Percentiles rank a stretch among this genome's conserved stretches.
These are phyloP conservation scores for Otus scops DNA, from an alignment of 2,797 vertebrate species.

Conservation along the genomic window DNA sequence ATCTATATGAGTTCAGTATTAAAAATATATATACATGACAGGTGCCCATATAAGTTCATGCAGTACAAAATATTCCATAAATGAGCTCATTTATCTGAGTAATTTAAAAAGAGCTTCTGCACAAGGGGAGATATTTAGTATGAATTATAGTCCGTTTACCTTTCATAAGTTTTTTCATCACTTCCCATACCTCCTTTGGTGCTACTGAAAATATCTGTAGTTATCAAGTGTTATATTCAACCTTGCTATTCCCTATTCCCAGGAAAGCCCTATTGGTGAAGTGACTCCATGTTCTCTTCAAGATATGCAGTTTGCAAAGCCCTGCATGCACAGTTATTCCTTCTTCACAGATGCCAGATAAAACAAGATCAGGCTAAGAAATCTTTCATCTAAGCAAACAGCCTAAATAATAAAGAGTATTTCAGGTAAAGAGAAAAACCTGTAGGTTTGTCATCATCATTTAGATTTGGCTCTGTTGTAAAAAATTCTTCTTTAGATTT, in stretches of 20 bases:
- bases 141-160: constrained; percentile 64
- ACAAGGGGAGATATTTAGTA: constrained; percentile 58
- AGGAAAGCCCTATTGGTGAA: constrained; percentile 26
- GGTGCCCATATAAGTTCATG: constrained; percentile 68
- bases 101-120: constrained; percentile 66
- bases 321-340: neutral
- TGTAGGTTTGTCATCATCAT: neutral
- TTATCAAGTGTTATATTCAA: constrained; percentile 55
- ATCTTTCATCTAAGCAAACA: constrained; percentile 25
- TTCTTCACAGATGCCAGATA: neutral
- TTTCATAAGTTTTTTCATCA: constrained; percentile 64
- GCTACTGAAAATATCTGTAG: constrained; percentile 50
- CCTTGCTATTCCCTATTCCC: constrained; percentile 49
- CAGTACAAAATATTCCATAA: constrained; percentile 67
- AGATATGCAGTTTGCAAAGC: neutral
- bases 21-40: constrained; percentile 70
- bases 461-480: neutral
- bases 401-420: neutral
- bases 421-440: neutral
- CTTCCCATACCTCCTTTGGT: constrained; percentile 60
- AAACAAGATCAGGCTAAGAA: neutral
- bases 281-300: constrained; percentile 7
- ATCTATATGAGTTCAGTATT: constrained; percentile 60
- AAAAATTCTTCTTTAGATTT: neutral
- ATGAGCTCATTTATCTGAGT: constrained; percentile 66